Percentiles rank a stretch among this genome's conserved stretches.
These are phyloP conservation scores for Phyllostomus hastatus DNA, from an alignment of 2,113 vertebrate species.

Conservation along the genomic window DNA sequence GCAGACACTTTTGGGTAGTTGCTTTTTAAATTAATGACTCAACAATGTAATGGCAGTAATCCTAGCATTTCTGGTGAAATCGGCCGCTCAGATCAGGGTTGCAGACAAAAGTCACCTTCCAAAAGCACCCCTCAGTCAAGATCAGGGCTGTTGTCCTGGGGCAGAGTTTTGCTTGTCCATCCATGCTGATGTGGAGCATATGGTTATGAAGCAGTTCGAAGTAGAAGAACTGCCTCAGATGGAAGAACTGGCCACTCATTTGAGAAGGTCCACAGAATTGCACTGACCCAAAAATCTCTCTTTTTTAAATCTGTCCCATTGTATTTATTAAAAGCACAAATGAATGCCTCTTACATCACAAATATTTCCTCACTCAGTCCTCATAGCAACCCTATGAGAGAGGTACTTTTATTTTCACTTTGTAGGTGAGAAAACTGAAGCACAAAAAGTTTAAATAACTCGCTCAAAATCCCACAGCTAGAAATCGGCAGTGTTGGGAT, in stretches of 20 bases:
- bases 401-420: background rate
- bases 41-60: conserved; percentile 30
- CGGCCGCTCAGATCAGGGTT: background rate
- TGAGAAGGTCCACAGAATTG: background rate
- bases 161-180: background rate
- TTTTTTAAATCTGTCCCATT: background rate
- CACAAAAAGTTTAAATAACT: background rate
- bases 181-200: background rate
- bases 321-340: background rate
- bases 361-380: background rate
- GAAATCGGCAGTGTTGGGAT: background rate
- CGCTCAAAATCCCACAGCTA: background rate
- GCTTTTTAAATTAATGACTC: conserved; percentile 36
- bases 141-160: background rate
- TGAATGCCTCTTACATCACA: background rate
- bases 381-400: background rate
- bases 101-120: background rate
- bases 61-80: conserved; percentile 13
- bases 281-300: background rate
- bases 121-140: background rate
- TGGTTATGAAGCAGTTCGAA: background rate
- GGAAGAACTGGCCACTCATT: background rate
- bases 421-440: background rate
- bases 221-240: background rate
- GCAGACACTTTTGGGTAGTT: background rate